phyloP scores from a whole-genome alignment of 53 echinoderm and acorn worm genomes.

The Zoroaster sp. region DNA sequence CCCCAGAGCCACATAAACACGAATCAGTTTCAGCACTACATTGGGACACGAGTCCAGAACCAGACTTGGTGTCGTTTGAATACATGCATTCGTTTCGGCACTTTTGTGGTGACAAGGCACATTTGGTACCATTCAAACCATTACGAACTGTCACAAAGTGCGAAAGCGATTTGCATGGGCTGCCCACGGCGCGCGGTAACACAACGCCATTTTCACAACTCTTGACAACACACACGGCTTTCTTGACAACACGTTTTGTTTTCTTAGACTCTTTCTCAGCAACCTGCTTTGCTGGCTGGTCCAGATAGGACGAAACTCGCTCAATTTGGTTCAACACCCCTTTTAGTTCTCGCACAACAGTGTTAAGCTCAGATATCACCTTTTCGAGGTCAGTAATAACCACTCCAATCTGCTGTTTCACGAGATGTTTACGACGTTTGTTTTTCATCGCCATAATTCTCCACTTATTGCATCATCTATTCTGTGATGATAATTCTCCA shows the following conservation, averaged over 20 bases:
- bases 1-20: neutral
- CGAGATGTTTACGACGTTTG: slow-evolving; percentile 50
- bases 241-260: slow-evolving; percentile 8
- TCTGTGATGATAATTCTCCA: neutral
- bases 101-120: slow-evolving; percentile 49
- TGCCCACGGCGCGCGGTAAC: slow-evolving; percentile 6
- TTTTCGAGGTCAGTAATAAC: slow-evolving; percentile 87
- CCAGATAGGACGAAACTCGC: slow-evolving; percentile 76
- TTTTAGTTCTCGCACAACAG: slow-evolving; percentile 78
- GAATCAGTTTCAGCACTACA: neutral
- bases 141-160: slow-evolving; percentile 21
- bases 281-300: slow-evolving; percentile 24
- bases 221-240: slow-evolving; percentile 7
- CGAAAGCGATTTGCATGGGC: slow-evolving; percentile 10
- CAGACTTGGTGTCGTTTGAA: neutral
- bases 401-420: slow-evolving; percentile 78
- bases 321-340: slow-evolving; percentile 95
- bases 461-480: neutral
- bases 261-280: slow-evolving; percentile 28
- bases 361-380: slow-evolving; percentile 88
- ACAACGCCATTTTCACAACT: slow-evolving; percentile 44
- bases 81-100: slow-evolving; percentile 18
- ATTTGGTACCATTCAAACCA: slow-evolving; percentile 49
- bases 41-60: slow-evolving; percentile 2
- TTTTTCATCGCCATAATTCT: slow-evolving; percentile 43